These are phyloP conservation scores for Fringilla coelebs DNA, from an alignment of 2,797 vertebrate species.

Conservation along the genomic window DNA sequence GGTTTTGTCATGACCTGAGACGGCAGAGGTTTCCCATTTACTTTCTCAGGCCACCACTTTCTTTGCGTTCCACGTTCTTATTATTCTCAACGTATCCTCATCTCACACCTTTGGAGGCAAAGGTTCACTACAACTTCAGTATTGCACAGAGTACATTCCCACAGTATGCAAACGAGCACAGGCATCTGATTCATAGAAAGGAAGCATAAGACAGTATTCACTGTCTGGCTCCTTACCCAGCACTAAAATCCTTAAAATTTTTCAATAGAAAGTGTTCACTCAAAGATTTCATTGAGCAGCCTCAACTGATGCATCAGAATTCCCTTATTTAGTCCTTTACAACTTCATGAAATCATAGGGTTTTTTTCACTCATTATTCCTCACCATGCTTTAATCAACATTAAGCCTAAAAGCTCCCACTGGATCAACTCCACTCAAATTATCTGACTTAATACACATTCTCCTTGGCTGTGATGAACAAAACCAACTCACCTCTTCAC, in stretches of 20 bases:
- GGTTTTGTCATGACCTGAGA: background rate
- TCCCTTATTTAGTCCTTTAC: background rate
- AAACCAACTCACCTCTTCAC: background rate
- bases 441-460: background rate
- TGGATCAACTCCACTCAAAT: background rate
- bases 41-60: background rate
- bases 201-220: background rate
- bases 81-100: background rate
- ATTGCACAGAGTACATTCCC: background rate
- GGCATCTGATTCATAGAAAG: background rate
- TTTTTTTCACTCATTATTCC: background rate
- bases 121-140: background rate
- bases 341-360: background rate
- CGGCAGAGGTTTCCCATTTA: background rate
- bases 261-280: background rate
- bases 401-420: background rate
- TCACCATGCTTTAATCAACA: background rate
- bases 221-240: background rate
- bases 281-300: background rate
- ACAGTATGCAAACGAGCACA: accelerated
- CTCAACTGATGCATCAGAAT: background rate
- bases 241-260: background rate
- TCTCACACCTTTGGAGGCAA: background rate
- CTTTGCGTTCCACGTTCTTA: background rate
- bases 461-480: background rate